Base-by-base conservation (phyloP, 2,797 vertebrate genomes). In the Coreius guichenoti region DNA sequence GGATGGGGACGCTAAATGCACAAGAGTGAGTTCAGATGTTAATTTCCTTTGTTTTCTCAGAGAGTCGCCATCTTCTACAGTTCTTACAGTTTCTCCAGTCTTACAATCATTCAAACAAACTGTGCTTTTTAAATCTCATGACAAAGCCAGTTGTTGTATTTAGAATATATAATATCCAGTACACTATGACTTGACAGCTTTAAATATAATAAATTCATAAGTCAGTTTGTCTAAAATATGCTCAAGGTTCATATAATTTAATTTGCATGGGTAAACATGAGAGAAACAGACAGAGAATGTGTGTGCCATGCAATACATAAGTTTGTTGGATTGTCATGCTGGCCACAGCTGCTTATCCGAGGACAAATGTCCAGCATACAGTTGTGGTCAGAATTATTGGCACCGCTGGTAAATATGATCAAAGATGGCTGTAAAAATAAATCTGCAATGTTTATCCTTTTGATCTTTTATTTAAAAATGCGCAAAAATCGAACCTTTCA, bases 351-450 rank as follows among this genome's bases (percentile, higher is more conserved):
- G n/a, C 9, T 47, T 45, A 77, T 36, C 33, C 23, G 67, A 77
- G 51, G 49, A 70, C 36, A 29, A 56, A 36, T 81, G 17, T 31
- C 51, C 47, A 74, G 33, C 61, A 80, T n/a, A n/a, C n/a, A n/a
- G n/a, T n/a, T n/a, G n/a, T n/a, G n/a, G n/a, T n/a, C n/a, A n/a
- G n/a, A n/a, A n/a, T n/a, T n/a, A n/a, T n/a, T n/a, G n/a, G n/a
- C n/a, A n/a, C n/a, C n/a, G n/a, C n/a, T n/a, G n/a, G n/a, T n/a
- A n/a, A n/a, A n/a, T n/a, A n/a, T n/a, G n/a, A n/a, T n/a, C n/a
- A n/a, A n/a, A n/a, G n/a, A n/a, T n/a, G n/a, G n/a, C n/a, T n/a
- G n/a, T n/a, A n/a, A n/a, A n/a, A n/a, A n/a, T n/a, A n/a, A n/a
- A n/a, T n/a, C n/a, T n/a, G n/a, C n/a, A n/a, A n/a, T n/a, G n/a